A percentile compares a stretch with the other conserved stretches of the same genome.
Evolutionary conservation across 2,888 invertebrate genomes (phyloP).

Genomic region (Cryptophagus acutangulus): DNA sequence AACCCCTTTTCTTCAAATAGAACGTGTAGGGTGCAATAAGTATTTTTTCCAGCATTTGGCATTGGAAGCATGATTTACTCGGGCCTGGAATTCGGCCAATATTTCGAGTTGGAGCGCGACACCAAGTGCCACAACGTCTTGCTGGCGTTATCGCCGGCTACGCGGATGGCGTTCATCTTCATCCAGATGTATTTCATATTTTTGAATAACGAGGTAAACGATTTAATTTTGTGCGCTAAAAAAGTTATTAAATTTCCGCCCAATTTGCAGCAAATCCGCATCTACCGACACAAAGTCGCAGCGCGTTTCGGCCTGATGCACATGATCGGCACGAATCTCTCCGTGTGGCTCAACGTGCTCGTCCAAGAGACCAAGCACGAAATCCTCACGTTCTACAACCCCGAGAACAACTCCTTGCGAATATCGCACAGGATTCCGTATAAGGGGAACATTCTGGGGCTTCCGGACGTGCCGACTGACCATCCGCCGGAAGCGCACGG

Average conservation of each 20-base stretch:
- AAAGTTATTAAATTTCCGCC: background rate
- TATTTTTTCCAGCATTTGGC: conserved; percentile 72
- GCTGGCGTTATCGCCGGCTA: conserved; percentile 83
- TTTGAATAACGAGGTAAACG: conserved; percentile 89
- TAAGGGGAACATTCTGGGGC: conserved; percentile 41
- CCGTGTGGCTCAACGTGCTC: conserved; percentile 93
- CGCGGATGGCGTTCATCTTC: conserved; percentile 93
- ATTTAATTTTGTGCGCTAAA: conserved; percentile 1
- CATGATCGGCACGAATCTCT: conserved; percentile 96
- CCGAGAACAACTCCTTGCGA: conserved; percentile 76
- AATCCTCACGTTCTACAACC: conserved; percentile 85
- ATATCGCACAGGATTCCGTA: conserved; percentile 73
- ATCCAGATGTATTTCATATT: conserved; percentile 98
- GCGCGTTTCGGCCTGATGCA: conserved; percentile 97
- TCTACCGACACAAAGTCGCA: conserved; percentile 79
- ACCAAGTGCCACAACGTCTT: conserved; percentile 90
- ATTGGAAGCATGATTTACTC: conserved; percentile 98
- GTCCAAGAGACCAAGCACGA: conserved; percentile 95
- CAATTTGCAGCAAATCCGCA: conserved; percentile 74
- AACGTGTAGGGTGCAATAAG: background rate
- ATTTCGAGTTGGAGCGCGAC: conserved; percentile 86
- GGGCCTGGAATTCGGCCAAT: conserved; percentile 91
- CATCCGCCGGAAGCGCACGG: conserved; percentile 42
- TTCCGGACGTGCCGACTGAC: conserved; percentile 38
- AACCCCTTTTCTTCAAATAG: too few relatives aligned